Evolutionary conservation across 2,888 invertebrate genomes (phyloP).

Genomic region (Drosophila gaucha): DNA sequence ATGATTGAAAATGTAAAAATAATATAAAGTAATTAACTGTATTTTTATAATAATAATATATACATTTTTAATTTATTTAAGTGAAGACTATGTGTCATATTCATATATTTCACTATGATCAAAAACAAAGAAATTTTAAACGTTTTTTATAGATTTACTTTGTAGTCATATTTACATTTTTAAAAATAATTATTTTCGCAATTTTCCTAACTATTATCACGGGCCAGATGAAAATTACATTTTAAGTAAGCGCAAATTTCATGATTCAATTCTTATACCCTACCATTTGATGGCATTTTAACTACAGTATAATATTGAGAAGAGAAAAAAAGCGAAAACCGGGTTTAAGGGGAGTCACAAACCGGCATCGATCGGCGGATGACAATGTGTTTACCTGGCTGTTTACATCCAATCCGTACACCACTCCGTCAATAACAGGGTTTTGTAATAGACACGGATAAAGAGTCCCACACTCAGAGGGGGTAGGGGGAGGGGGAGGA

Average conservation of each 20-base stretch:
- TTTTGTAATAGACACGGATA: conserved; percentile 20
- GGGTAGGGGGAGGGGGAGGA: neutral
- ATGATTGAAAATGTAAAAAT: too few species aligned
- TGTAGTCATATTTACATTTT: too few species aligned
- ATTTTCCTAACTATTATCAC: neutral
- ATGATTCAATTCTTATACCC: conserved; percentile 6
- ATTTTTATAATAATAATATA: too few species aligned
- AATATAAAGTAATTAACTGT: too few species aligned
- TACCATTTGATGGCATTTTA: neutral
- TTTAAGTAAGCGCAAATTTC: neutral
- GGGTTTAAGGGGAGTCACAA: conserved; percentile 46
- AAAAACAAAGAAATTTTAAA: too few species aligned
- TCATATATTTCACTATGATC: too few species aligned
- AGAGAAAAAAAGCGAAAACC: conserved; percentile 16
- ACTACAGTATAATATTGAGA: neutral
- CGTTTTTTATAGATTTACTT: too few species aligned
- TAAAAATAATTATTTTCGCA: too few species aligned
- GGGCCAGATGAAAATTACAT: neutral
- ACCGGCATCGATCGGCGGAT: conserved; percentile 14
- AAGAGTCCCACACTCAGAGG: neutral
- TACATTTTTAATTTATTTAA: too few species aligned
- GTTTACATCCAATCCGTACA: conserved; percentile 19
- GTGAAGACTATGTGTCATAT: too few species aligned
- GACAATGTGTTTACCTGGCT: conserved; percentile 8
- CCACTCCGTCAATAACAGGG: conserved; percentile 12